Percentiles rank a stretch among this genome's conserved stretches.
phyloP scores from a whole-genome alignment of 1,140 invertebrate genomes.

The Lepidurus arcticus region DNA sequence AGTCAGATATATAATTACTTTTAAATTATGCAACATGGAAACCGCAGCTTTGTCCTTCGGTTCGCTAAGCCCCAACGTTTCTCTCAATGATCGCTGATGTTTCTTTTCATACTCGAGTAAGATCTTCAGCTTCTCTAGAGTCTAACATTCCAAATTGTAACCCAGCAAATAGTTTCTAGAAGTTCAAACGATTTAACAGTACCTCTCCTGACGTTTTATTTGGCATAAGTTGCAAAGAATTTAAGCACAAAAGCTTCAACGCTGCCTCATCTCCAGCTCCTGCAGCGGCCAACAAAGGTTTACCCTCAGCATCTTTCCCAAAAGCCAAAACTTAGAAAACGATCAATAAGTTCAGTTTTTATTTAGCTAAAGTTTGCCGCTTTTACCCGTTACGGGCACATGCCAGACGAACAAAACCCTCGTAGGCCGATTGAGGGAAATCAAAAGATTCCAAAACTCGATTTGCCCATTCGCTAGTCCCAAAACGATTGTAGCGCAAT shows the following conservation, averaged over 20 bases:
- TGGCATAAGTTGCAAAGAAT: neutral
- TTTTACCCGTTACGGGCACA: neutral
- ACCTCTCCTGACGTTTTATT: neutral
- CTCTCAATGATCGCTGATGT: neutral
- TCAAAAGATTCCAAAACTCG: constrained; percentile 29
- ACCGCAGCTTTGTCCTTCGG: neutral
- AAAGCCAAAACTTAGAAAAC: neutral
- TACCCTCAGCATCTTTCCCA: neutral
- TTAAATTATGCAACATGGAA: neutral
- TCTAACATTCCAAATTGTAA: neutral
- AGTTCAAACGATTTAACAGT: neutral
- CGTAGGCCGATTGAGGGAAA: neutral
- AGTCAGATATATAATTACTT: neutral
- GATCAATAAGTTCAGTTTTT: neutral
- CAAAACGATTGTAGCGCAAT: constrained; percentile 14
- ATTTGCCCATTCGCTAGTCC: constrained; percentile 28
- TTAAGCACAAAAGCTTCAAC: neutral
- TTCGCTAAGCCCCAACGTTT: neutral
- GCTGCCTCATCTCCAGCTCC: neutral
- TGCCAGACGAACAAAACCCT: neutral
- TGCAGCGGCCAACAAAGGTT: neutral
- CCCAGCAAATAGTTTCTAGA: neutral
- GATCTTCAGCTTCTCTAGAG: neutral
- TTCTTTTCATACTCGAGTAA: neutral
- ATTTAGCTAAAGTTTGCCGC: neutral